A percentile compares a stretch with the other conserved stretches of the same genome.
Evolutionary conservation across 2,113 vertebrate species (phyloP).

Genomic region (Urocynchramus pylzowi): DNA sequence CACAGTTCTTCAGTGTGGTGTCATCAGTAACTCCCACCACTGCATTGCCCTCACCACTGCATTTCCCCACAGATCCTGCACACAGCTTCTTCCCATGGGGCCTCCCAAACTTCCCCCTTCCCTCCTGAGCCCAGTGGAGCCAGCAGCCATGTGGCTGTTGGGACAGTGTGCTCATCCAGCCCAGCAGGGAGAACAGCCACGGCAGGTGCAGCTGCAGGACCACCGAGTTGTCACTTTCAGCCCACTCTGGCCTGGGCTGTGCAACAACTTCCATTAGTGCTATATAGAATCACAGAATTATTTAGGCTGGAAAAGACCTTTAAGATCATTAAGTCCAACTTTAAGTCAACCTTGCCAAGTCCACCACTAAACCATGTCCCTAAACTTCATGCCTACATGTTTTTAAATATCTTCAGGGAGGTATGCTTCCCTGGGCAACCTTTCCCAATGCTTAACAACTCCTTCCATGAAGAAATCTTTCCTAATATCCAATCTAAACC

Average conservation of each 20-base stretch:
- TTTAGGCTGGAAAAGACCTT: neutral
- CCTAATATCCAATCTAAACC: neutral
- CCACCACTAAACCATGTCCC: neutral
- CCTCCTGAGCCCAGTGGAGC: neutral
- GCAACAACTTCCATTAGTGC: neutral
- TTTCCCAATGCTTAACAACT: neutral
- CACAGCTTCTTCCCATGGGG: fast-evolving
- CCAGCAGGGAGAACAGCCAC: fast-evolving
- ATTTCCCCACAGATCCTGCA: neutral
- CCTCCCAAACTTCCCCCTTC: neutral
- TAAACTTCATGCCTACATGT: neutral
- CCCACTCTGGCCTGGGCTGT: neutral
- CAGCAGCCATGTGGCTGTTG: fast-evolving
- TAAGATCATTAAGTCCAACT: neutral
- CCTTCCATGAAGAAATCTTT: neutral
- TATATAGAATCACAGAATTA: neutral
- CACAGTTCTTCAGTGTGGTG: fast-evolving
- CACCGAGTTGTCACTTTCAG: fast-evolving
- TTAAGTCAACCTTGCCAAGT: neutral
- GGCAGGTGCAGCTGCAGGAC: fast-evolving
- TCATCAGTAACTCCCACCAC: fast-evolving
- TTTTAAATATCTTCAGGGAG: neutral
- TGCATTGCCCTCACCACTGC: neutral
- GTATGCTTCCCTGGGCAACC: neutral
- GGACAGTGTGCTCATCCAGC: fast-evolving